Percentiles rank a stretch among this genome's conserved stretches.
Conservation (phyloP, 2,888 invertebrate species). For the Diplolepis rosae region DNA sequence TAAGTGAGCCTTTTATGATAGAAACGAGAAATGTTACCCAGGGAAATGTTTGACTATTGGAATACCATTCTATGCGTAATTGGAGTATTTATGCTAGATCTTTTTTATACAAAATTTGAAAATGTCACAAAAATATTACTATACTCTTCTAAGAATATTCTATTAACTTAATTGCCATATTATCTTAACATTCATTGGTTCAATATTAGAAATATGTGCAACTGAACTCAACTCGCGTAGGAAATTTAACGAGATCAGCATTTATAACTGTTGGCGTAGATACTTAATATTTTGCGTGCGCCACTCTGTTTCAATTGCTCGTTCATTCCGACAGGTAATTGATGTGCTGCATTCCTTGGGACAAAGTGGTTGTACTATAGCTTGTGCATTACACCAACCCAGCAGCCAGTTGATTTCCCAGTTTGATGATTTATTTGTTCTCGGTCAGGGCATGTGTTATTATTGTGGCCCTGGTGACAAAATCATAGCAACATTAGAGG, state of each 20-base stretch:
- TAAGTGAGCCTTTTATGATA: no score
- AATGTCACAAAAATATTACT: no score
- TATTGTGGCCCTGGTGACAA: slow-evolving; percentile 80
- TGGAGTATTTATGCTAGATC: no score
- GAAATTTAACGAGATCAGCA: no score
- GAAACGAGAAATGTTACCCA: no score
- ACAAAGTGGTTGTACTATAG: slow-evolving; percentile 80
- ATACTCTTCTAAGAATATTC: neutral
- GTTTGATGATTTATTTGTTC: slow-evolving; percentile 83
- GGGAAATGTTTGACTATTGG: no score
- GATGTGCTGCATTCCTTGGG: slow-evolving; percentile 79
- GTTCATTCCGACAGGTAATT: slow-evolving; percentile 72
- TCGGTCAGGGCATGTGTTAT: slow-evolving; percentile 81
- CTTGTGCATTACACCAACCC: slow-evolving; percentile 88
- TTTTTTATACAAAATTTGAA: neutral
- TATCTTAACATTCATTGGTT: neutral
- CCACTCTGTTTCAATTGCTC: neutral
- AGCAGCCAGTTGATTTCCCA: slow-evolving; percentile 83
- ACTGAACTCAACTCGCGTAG: no score
- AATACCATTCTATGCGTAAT: no score
- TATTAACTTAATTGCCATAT: neutral
- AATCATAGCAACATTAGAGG: slow-evolving; percentile 77
- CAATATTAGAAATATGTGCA: no score
- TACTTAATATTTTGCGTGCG: neutral
- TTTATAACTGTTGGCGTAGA: no score